phyloP scores from a whole-genome alignment of 2,888 invertebrate species.

The Chloroclysta siterata region DNA sequence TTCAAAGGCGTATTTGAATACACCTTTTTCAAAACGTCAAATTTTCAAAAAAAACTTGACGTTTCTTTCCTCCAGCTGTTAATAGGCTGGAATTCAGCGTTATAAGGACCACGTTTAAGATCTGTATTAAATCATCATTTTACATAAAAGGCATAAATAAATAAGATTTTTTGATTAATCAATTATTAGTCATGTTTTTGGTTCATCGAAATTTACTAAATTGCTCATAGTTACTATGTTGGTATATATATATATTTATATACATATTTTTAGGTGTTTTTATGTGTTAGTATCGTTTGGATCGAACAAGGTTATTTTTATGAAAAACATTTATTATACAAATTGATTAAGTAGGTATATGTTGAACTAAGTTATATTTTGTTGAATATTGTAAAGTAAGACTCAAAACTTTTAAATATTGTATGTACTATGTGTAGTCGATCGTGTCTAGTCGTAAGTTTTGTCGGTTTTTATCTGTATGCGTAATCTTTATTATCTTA shows the following conservation, averaged over 20 bases:
- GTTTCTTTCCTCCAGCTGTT: too few relatives aligned
- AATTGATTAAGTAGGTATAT: neutral
- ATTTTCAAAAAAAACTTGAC: too few relatives aligned
- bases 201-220: neutral
- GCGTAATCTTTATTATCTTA: neutral
- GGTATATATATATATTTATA: neutral
- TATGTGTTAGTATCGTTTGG: neutral
- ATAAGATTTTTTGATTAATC: too few relatives aligned
- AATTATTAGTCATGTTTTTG: too few relatives aligned
- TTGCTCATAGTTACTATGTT: constrained; percentile 13
- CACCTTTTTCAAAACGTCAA: too few relatives aligned
- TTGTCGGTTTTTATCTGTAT: neutral
- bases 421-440: neutral
- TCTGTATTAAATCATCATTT: neutral
- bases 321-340: neutral
- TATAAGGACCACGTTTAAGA: neutral
- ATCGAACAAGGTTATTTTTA: constrained; percentile 3
- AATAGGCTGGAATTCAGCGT: too few relatives aligned
- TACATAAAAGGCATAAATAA: neutral
- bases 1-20: too few relatives aligned
- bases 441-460: constrained; percentile 8
- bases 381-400: constrained; percentile 5
- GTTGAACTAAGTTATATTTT: constrained; percentile 1
- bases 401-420: neutral
- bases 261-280: constrained; percentile 4